A percentile compares a stretch with the other conserved stretches of the same genome.
phyloP scores from a whole-genome alignment of 2,888 invertebrate genomes.

The Tipula lateralis region DNA sequence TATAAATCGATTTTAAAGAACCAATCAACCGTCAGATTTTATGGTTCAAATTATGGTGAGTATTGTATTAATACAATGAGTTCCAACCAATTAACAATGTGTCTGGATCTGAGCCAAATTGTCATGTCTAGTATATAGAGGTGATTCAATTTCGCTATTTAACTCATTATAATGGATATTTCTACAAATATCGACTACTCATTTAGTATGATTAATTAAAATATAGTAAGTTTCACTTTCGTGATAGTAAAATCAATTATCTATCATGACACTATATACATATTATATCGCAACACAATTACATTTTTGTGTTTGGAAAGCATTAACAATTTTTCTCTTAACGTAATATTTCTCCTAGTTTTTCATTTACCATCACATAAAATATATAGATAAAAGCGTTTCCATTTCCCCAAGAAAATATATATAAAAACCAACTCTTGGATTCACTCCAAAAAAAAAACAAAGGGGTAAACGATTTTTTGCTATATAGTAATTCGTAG shows the following conservation, averaged over 20 bases:
- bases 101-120: neutral
- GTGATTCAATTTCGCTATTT: neutral
- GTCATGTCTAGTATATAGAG: neutral
- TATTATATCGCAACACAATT: neutral
- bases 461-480: neutral
- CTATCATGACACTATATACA: neutral
- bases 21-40: neutral
- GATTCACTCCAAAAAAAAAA: neutral
- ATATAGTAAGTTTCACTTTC: neutral
- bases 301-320: neutral
- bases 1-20: neutral
- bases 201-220: too few species aligned
- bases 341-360: neutral
- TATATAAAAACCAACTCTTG: neutral
- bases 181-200: too few species aligned
- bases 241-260: neutral
- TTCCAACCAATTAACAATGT: neutral
- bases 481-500: neutral
- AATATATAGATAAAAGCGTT: neutral
- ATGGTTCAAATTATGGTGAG: neutral
- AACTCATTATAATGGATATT: too few species aligned
- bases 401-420: neutral
- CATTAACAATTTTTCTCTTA: neutral
- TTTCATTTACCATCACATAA: neutral
- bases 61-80: neutral